Percentiles rank a stretch among this genome's conserved stretches.
Evolutionary conservation across 1,140 invertebrate species (phyloP).

Genomic region (Drosophila miranda): DNA sequence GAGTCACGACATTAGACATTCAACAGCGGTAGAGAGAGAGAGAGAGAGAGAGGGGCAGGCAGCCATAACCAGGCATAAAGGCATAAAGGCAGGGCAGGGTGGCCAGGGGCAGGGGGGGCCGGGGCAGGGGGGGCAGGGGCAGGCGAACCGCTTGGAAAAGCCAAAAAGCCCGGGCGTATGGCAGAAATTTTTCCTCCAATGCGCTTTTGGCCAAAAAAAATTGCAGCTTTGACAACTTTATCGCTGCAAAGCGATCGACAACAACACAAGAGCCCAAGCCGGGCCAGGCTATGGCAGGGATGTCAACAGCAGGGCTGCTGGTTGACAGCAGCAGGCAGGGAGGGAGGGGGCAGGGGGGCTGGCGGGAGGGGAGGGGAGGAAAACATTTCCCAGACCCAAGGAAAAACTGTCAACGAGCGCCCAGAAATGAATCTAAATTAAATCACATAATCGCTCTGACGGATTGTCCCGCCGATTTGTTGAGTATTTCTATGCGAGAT

Average conservation of each 20-base stretch:
- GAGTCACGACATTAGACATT: slow-evolving; percentile 80
- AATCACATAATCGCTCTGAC: slow-evolving; percentile 71
- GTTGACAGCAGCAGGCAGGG: slow-evolving; percentile 33
- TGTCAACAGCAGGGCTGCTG: slow-evolving; percentile 32
- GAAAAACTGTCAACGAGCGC: slow-evolving; percentile 66
- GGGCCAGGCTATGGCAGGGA: slow-evolving; percentile 4
- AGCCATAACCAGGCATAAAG: slow-evolving; percentile 40
- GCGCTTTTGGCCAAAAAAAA: slow-evolving; percentile 27
- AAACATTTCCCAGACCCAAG: slow-evolving; percentile 60
- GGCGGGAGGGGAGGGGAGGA: slow-evolving; percentile 23
- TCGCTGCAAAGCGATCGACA: slow-evolving; percentile 73
- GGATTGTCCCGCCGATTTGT: slow-evolving; percentile 48
- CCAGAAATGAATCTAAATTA: slow-evolving; percentile 72
- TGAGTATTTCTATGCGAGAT: slow-evolving; percentile 4
- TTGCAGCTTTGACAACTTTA: slow-evolving; percentile 76
- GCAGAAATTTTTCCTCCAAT: slow-evolving; percentile 55
- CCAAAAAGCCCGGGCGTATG: slow-evolving; percentile 4
- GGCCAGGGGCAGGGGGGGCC: neutral
- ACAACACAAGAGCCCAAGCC: slow-evolving; percentile 28
- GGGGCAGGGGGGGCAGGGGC: neutral
- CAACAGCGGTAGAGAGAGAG: slow-evolving; percentile 38
- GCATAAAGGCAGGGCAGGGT: slow-evolving; percentile 9
- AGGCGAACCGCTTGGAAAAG: slow-evolving; percentile 6
- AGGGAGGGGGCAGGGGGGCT: neutral
- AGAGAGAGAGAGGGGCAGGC: too few relatives aligned